phyloP scores from a whole-genome alignment of 2,888 invertebrate species.

The Trissolcus japonicus region DNA sequence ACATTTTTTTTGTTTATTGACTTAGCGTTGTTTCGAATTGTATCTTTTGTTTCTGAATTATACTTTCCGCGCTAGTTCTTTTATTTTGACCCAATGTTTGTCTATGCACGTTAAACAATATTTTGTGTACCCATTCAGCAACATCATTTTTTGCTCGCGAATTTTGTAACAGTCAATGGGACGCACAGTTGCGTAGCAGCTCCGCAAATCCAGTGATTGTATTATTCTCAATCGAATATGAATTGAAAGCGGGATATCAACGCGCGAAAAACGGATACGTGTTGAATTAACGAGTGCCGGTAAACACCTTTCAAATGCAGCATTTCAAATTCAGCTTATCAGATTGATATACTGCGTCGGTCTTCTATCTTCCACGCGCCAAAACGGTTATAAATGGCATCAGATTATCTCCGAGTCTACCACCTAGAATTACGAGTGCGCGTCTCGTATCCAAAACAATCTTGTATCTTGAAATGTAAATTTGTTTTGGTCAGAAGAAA shows the following conservation, averaged over 20 bases:
- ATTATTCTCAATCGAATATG: slow-evolving; percentile 25
- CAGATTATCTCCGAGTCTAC: slow-evolving; percentile 46
- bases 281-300: slow-evolving; percentile 39
- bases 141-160: no score
- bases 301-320: slow-evolving; percentile 48
- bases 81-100: no score
- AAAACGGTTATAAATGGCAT: slow-evolving; percentile 51
- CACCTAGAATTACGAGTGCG: slow-evolving; percentile 44
- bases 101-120: not conserved
- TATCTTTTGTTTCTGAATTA: no score
- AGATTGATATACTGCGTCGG: slow-evolving; percentile 53
- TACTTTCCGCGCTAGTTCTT: no score
- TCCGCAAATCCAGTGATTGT: not conserved
- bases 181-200: no score
- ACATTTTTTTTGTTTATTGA: no score
- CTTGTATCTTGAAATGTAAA: not conserved
- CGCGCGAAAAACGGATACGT: slow-evolving; percentile 22
- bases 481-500: not conserved
- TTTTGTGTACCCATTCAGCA: not conserved
- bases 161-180: no score
- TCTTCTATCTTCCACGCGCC: slow-evolving; percentile 42
- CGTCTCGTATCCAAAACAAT: slow-evolving; percentile 19
- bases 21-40: no score
- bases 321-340: slow-evolving; percentile 51
- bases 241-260: slow-evolving; percentile 17